Base-by-base conservation (phyloP, 2,113 vertebrate species). In the Lepus americanus region DNA sequence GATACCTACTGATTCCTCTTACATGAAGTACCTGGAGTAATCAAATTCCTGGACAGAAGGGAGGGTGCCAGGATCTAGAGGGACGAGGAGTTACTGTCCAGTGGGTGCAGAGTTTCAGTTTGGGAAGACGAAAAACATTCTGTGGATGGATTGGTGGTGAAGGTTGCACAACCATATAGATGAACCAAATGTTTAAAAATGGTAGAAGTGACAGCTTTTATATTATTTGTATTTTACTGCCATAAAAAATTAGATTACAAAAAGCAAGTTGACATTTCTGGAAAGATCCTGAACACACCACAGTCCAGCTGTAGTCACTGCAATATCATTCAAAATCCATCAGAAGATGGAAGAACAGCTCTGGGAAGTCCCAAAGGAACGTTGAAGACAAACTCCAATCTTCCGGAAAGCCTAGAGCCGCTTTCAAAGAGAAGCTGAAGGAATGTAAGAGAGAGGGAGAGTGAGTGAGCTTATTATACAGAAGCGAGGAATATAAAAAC, bases 201-300 rank as follows among this genome's bases (percentile, higher is more conserved):
- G 13, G 19, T 33, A 85, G 19, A 31, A 36, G 49, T 80, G 55
- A 53, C 49, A 93, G 92, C 12, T 22, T 73, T 80, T 53, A 44
- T 49, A 11, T 44, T 44, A 61, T 69, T 73, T 74, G 1, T 36
- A 31, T 33, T 90, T 81, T 84, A 29, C 33, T 77, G 31, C 5
- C 27, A 31, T 55, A 85, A 73, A 77, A 86, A n/a, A 44, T 44
- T 31, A 7, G 39, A 90, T 79, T 16, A 55, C 23, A 27, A 74
- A 96, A 66, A 79, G 36, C 53, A 82, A 79, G 36, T n/a, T 86
- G 49, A 11, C 16, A 36, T 76, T 81, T 93, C 31, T 11, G 25
- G 69, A 67, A 82, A 63, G 69, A 72, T 17, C 33, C 9, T n/a
- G 25, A 89, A 29, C 16, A 22, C 10, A 73, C 36, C 76, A 25